A percentile compares a stretch with the other conserved stretches of the same genome.
phyloP scores from a whole-genome alignment of 2,888 invertebrate genomes.

The Lissocephala sabroskyi region DNA sequence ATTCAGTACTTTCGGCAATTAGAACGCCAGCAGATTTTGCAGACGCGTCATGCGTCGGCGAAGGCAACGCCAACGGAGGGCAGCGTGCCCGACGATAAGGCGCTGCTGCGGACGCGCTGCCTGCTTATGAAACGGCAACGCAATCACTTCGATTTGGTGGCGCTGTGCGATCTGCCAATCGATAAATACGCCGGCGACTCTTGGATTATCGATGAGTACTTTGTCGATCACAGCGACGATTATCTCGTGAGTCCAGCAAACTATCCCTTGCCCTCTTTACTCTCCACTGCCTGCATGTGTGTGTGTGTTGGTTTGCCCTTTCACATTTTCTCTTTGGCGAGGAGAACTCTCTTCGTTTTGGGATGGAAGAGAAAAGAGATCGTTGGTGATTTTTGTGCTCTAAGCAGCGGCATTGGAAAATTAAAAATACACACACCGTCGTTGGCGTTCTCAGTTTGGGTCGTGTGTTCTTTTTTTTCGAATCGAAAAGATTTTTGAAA shows the following conservation, averaged over 20 bases:
- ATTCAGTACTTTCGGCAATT: conserved; percentile 65
- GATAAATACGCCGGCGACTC: conserved; percentile 63
- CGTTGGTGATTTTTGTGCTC: too few relatives aligned
- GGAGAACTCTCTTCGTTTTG: not conserved
- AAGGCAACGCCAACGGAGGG: conserved; percentile 29
- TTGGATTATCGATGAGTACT: conserved; percentile 69
- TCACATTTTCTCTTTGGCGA: conserved; percentile 6
- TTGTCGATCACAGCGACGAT: conserved; percentile 59
- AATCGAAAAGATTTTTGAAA: conserved; percentile 37
- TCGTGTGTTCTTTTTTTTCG: too few relatives aligned
- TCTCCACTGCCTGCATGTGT: not conserved
- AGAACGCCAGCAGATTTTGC: conserved; percentile 39
- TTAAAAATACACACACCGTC: conserved; percentile 44
- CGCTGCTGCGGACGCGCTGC: too few relatives aligned
- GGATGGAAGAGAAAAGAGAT: not conserved
- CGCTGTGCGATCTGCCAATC: conserved; percentile 55
- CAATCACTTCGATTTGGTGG: conserved; percentile 65
- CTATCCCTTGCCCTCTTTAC: not conserved
- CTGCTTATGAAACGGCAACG: conserved; percentile 46
- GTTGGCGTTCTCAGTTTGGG: too few relatives aligned
- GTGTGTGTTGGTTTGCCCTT: not conserved
- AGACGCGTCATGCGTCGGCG: conserved; percentile 36
- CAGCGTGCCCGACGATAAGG: not conserved
- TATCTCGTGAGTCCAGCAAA: conserved; percentile 58
- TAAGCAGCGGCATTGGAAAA: conserved; percentile 38